phyloP scores from a whole-genome alignment of 2,113 vertebrate genomes.

The Podarcis muralis region DNA sequence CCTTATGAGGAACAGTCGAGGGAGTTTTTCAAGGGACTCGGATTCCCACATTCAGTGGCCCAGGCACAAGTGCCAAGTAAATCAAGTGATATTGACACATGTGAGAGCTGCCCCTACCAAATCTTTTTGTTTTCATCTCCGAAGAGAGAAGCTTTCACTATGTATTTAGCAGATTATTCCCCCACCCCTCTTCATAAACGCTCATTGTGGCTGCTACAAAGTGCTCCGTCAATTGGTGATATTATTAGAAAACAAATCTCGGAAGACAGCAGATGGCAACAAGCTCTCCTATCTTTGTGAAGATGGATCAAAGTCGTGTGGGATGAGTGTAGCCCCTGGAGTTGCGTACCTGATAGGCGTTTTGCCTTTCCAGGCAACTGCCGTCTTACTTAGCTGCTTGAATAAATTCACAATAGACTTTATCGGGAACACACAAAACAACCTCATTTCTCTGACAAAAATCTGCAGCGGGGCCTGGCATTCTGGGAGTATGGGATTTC shows the following conservation, averaged over 20 bases:
- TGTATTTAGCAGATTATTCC: neutral
- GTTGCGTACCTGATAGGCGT: neutral
- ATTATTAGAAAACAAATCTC: constrained; percentile 34
- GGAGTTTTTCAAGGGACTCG: neutral
- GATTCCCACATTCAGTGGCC: neutral
- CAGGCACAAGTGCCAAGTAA: neutral
- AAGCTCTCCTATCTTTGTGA: neutral
- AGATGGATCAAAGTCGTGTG: neutral
- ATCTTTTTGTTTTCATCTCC: neutral
- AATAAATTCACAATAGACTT: neutral
- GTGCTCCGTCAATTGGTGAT: neutral
- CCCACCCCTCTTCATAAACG: neutral
- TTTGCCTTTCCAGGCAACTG: neutral
- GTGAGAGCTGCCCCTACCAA: neutral
- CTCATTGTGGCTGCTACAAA: neutral
- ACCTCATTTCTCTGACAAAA: constrained; percentile 7
- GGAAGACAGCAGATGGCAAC: constrained; percentile 8
- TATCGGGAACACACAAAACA: constrained; percentile 5
- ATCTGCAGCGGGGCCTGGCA: neutral
- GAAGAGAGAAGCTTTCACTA: neutral
- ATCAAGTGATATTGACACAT: neutral
- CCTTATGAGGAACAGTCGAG: too few relatives aligned
- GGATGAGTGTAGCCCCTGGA: constrained; percentile 2
- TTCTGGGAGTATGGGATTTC: constrained; percentile 1
- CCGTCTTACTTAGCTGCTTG: neutral